phyloP scores from a whole-genome alignment of 2,113 vertebrate genomes.

The Hippocampus mohnikei region DNA sequence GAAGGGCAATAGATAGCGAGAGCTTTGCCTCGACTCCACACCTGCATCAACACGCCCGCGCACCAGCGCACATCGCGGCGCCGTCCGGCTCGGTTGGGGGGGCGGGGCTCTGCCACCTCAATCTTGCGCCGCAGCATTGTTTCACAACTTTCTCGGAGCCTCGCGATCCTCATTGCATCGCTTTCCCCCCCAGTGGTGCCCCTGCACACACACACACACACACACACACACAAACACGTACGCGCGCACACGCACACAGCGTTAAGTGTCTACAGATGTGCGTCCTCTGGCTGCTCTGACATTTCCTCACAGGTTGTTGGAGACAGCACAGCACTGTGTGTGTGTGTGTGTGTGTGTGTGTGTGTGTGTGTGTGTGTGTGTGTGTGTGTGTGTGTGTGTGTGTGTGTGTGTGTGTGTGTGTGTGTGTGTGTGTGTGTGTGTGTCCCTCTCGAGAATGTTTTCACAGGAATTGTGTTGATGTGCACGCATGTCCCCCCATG shows the following conservation, averaged over 20 bases:
- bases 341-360: background rate
- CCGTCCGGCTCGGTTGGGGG: too few species aligned
- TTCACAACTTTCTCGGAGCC: background rate
- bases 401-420: background rate
- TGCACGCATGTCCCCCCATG: too few species aligned
- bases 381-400: background rate
- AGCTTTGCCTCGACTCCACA: too few species aligned
- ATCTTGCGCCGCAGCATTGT: background rate
- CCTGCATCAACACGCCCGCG: too few species aligned
- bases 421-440: background rate
- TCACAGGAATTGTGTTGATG: too few species aligned
- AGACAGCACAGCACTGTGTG: background rate
- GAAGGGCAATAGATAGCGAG: too few species aligned
- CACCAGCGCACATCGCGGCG: too few species aligned
- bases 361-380: background rate
- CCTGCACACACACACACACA: background rate
- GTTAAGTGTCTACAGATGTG: conserved; percentile 6
- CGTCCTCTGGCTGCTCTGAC: conserved; percentile 3
- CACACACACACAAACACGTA: background rate
- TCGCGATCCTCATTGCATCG: background rate
- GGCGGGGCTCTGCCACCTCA: too few species aligned
- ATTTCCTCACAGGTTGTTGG: background rate
- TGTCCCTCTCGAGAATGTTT: background rate
- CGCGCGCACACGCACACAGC: background rate
- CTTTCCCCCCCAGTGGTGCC: background rate